phyloP scores from a whole-genome alignment of 2,113 vertebrate genomes.

The Scatophagus argus region DNA sequence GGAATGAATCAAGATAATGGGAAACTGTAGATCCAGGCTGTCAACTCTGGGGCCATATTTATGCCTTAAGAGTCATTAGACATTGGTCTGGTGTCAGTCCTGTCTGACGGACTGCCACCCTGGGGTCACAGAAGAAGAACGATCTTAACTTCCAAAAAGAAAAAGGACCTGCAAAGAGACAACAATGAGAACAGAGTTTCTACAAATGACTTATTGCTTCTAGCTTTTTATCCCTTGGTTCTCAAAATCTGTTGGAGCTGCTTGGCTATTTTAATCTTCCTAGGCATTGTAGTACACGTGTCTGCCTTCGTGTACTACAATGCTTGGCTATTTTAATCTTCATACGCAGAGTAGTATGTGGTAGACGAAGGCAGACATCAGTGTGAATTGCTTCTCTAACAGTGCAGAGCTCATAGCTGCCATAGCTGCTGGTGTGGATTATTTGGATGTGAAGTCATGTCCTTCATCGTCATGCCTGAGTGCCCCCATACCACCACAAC shows the following conservation, averaged over 20 bases:
- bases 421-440: conserved; percentile 72
- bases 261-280: conserved; percentile 69
- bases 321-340: conserved; percentile 72
- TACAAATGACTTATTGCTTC: conserved; percentile 61
- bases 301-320: too few relatives aligned
- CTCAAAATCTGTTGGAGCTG: conserved; percentile 65
- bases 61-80: conserved; percentile 75
- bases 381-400: conserved; percentile 67
- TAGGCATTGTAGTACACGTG: conserved; percentile 70
- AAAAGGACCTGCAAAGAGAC: conserved; percentile 51
- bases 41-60: conserved; percentile 74
- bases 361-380: conserved; percentile 77
- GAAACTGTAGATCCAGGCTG: conserved; percentile 63
- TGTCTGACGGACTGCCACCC: conserved; percentile 72
- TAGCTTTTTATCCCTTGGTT: conserved; percentile 54
- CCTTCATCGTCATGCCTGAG: conserved; percentile 71
- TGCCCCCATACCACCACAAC: too few relatives aligned
- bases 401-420: conserved; percentile 63
- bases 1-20: conserved; percentile 78
- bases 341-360: conserved; percentile 61
- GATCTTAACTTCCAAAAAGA: conserved; percentile 55
- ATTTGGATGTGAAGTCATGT: conserved; percentile 74
- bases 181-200: conserved; percentile 48
- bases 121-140: conserved; percentile 63
- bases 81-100: conserved; percentile 75